phyloP scores from a whole-genome alignment of 2,888 invertebrate species.

The Leptinotarsa peninsularis region DNA sequence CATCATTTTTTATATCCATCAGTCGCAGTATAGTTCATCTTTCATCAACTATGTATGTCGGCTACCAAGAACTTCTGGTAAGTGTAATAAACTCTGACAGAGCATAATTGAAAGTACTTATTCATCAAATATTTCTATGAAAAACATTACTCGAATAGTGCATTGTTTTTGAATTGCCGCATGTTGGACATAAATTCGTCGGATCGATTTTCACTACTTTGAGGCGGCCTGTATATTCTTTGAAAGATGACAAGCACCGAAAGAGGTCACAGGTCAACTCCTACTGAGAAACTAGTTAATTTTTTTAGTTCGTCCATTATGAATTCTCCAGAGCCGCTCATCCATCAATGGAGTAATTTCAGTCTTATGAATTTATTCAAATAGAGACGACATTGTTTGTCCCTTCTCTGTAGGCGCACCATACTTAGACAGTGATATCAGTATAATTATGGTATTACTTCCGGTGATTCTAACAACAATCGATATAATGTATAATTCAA shows the following conservation, averaged over 20 bases:
- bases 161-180: too few species aligned
- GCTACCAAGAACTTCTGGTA: too few species aligned
- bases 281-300: neutral
- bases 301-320: neutral
- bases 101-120: too few species aligned
- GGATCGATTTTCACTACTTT: neutral
- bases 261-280: neutral
- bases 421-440: slow-evolving; percentile 26
- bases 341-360: slow-evolving; percentile 13
- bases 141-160: too few species aligned
- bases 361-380: slow-evolving; percentile 4
- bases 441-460: slow-evolving; percentile 36
- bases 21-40: too few species aligned
- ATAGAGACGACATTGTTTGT: slow-evolving; percentile 25
- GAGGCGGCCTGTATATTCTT: neutral
- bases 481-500: slow-evolving; percentile 39
- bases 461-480: slow-evolving; percentile 40
- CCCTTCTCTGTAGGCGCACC: slow-evolving; percentile 7
- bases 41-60: too few species aligned
- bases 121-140: too few species aligned
- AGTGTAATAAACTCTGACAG: too few species aligned
- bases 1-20: too few species aligned
- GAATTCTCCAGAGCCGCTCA: neutral
- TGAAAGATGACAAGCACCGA: neutral
- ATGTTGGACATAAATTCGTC: too few species aligned